Conservation (phyloP, 2,888 invertebrate genomes). For the Drosophila crucigera region DNA sequence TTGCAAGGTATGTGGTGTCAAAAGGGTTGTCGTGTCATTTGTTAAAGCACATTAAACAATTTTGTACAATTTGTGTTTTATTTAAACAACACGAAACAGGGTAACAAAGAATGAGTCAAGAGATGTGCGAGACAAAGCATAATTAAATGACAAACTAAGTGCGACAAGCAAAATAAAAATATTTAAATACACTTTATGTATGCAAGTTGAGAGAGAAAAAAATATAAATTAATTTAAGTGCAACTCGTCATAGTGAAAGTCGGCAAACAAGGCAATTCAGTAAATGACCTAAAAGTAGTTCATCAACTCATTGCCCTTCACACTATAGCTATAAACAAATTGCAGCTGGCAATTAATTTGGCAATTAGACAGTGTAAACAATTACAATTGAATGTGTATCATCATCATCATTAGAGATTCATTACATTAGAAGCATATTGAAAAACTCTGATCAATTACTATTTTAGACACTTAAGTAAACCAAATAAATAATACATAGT, state of each 20-base stretch:
- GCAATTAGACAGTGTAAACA: neutral
- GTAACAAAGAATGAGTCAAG: neutral
- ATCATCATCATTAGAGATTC: slow-evolving; percentile 3
- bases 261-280: neutral
- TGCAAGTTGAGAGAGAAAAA: neutral
- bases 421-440: slow-evolving; percentile 19
- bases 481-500: neutral
- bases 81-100: neutral
- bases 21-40: neutral
- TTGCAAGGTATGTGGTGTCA: neutral
- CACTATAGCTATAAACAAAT: slow-evolving; percentile 2
- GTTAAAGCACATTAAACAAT: neutral
- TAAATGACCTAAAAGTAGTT: slow-evolving; percentile 1
- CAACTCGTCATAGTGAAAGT: neutral
- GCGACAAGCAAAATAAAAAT: neutral
- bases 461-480: neutral
- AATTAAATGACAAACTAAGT: neutral
- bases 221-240: neutral
- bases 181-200: neutral
- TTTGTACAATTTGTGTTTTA: neutral
- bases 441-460: neutral
- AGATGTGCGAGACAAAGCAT: neutral
- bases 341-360: slow-evolving; percentile 2
- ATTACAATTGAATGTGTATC: slow-evolving; percentile 11
- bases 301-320: slow-evolving; percentile 19